Conservation (phyloP, 2,888 invertebrate genomes). For the Piscicola geometra region DNA sequence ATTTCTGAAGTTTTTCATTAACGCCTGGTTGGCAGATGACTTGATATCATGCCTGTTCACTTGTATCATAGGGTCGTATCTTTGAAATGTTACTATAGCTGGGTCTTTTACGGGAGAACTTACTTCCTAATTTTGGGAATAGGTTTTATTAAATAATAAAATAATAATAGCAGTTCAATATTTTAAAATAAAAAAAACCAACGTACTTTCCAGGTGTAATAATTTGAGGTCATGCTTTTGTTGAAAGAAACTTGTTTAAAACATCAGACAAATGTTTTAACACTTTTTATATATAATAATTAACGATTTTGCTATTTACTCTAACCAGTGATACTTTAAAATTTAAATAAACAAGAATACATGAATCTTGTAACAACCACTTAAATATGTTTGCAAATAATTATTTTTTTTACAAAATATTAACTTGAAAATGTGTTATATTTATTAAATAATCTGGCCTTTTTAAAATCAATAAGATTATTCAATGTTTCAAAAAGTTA, state of each 20-base stretch:
- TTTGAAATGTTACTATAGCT: conserved; percentile 75
- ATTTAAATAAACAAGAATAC: too few relatives aligned
- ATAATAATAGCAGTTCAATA: too few relatives aligned
- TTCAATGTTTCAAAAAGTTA: neutral
- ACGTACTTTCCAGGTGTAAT: conserved; percentile 5
- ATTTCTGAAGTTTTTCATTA: conserved; percentile 22
- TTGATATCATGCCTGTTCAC: conserved; percentile 7
- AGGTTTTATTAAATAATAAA: too few relatives aligned
- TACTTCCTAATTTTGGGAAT: conserved; percentile 62
- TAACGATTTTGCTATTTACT: too few relatives aligned
- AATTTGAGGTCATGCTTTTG: conserved; percentile 4
- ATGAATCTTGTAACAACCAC: too few relatives aligned
- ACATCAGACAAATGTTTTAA: too few relatives aligned
- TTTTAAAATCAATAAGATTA: neutral
- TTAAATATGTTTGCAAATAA: too few relatives aligned
- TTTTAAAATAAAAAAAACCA: neutral
- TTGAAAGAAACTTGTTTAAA: too few relatives aligned
- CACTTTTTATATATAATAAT: too few relatives aligned
- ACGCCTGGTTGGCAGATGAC: neutral
- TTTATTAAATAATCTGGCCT: neutral
- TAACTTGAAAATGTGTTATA: too few relatives aligned
- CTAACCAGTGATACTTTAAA: too few relatives aligned
- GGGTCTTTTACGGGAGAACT: conserved; percentile 79
- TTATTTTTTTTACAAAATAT: too few relatives aligned
- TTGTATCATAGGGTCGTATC: conserved; percentile 48